Conservation (phyloP, 2,888 invertebrate species). For the Tetrapedia diversipes region DNA sequence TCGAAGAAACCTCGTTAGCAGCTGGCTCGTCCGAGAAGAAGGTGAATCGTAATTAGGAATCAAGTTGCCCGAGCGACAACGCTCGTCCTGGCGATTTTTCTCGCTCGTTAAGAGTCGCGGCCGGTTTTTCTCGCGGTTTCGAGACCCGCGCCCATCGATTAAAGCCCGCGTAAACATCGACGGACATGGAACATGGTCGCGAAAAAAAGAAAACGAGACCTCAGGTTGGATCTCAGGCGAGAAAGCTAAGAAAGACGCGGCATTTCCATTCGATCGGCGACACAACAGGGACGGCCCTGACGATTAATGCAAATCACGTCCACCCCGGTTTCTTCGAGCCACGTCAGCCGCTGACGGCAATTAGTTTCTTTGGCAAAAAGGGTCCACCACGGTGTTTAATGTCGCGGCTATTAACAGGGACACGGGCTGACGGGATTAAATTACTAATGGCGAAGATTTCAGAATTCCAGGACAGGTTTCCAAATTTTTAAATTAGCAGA, state of each 20-base stretch:
- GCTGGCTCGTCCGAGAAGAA: background rate
- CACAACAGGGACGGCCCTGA: slow-evolving; percentile 4
- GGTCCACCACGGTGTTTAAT: slow-evolving; percentile 2
- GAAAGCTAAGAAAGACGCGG: slow-evolving; percentile 13
- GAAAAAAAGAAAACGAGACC: background rate
- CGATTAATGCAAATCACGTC: slow-evolving; percentile 41
- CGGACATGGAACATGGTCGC: background rate
- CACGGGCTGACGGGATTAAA: background rate
- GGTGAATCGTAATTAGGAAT: slow-evolving; percentile 38
- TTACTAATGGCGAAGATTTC: background rate
- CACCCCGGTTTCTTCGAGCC: slow-evolving; percentile 1
- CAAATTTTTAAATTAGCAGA: no score
- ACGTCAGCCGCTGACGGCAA: slow-evolving; percentile 16
- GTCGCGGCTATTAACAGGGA: background rate
- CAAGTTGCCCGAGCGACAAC: slow-evolving; percentile 34
- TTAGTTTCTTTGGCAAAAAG: slow-evolving; percentile 21
- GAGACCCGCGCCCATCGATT: background rate
- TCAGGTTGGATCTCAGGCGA: background rate
- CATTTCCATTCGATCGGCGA: slow-evolving; percentile 13
- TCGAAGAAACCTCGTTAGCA: slow-evolving; percentile 38
- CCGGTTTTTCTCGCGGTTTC: slow-evolving; percentile 2
- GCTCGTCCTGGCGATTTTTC: slow-evolving; percentile 35
- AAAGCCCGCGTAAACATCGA: slow-evolving; percentile 19
- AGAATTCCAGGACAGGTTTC: no score
- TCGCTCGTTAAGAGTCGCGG: slow-evolving; percentile 8